Evolutionary conservation across 2,888 invertebrate species (phyloP).

Genomic region (Drosophila basisetae): DNA sequence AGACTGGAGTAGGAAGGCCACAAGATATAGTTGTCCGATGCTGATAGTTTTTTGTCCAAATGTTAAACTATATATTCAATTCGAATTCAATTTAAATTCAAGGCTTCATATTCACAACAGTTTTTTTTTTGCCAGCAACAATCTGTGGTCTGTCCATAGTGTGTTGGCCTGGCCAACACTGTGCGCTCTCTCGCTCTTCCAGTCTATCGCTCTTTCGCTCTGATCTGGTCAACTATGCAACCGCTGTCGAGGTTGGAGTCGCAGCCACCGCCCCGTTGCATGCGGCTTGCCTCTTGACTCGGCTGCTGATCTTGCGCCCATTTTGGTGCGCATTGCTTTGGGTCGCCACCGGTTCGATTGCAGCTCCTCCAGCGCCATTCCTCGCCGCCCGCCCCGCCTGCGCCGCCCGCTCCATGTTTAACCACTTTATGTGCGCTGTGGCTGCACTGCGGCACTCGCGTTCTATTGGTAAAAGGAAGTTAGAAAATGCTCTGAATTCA

Average conservation of each 20-base stretch:
- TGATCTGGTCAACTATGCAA: conserved; percentile 74
- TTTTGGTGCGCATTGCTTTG: conserved; percentile 65
- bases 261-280: conserved; percentile 44
- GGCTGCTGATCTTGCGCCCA: conserved; percentile 69
- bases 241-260: conserved; percentile 41
- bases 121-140: not conserved
- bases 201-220: conserved; percentile 9
- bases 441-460: conserved; percentile 40
- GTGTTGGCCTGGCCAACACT: conserved; percentile 19
- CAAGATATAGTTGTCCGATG: not conserved
- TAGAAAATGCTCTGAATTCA: conserved; percentile 78
- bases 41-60: not conserved
- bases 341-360: conserved; percentile 64
- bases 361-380: conserved; percentile 14
- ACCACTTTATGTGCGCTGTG: conserved; percentile 38
- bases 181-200: conserved; percentile 5
- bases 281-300: conserved; percentile 44
- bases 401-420: conserved; percentile 17
- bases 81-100: accelerated
- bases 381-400: not conserved
- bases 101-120: not conserved
- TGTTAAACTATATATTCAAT: too few relatives aligned
- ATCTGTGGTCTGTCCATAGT: not conserved
- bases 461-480: conserved; percentile 77
- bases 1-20: not conserved